Percentiles rank a stretch among this genome's conserved stretches.
phyloP scores from a whole-genome alignment of 2,113 vertebrate species.

The Gobio gobio region DNA sequence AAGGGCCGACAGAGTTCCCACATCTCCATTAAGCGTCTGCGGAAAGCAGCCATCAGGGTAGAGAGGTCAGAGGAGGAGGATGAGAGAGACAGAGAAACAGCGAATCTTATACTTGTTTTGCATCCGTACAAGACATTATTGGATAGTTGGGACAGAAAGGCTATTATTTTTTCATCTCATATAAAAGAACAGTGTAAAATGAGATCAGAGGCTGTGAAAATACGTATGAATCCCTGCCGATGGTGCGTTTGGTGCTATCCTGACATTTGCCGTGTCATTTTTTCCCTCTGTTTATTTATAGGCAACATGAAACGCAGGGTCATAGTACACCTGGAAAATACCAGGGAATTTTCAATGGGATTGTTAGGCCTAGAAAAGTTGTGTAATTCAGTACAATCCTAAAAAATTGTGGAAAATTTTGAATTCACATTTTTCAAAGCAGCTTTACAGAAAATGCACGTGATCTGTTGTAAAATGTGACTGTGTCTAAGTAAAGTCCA shows the following conservation, averaged over 20 bases:
- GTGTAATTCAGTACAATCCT: background rate
- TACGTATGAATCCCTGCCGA: slow-evolving; percentile 10
- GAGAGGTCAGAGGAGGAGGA: slow-evolving; percentile 8
- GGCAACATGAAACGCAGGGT: background rate
- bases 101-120: slow-evolving; percentile 32
- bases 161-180: slow-evolving; percentile 49
- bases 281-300: background rate
- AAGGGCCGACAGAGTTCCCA: background rate
- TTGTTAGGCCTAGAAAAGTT: background rate
- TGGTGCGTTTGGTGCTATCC: slow-evolving; percentile 23
- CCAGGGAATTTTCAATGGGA: background rate
- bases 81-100: background rate
- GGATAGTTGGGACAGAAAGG: slow-evolving; percentile 42
- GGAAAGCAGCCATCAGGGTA: background rate
- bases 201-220: slow-evolving; percentile 31
- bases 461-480: too few species aligned
- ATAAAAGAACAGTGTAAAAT: slow-evolving; percentile 42
- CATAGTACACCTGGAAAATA: background rate
- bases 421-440: too few species aligned
- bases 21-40: slow-evolving; percentile 19
- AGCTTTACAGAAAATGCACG: too few species aligned
- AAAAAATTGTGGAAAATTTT: background rate
- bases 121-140: slow-evolving; percentile 51
- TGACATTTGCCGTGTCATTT: slow-evolving; percentile 28
- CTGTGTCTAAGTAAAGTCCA: too few species aligned